Evolutionary conservation across 2,888 invertebrate species (phyloP).

Genomic region (Drosophila hamatofila): DNA sequence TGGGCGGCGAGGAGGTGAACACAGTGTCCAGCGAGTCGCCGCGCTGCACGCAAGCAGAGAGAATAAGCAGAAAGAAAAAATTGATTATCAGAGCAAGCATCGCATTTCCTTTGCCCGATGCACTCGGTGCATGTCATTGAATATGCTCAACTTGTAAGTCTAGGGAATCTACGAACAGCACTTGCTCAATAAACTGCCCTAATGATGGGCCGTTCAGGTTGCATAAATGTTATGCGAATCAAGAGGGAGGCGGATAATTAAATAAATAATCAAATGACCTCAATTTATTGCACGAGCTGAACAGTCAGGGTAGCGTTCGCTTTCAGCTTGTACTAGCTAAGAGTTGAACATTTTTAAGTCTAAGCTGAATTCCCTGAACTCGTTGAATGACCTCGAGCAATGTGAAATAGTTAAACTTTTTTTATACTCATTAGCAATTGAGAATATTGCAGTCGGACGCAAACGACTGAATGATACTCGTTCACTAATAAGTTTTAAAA

Average conservation of each 20-base stretch:
- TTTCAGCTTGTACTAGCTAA: background rate
- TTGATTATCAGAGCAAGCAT: background rate
- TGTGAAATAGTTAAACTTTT: background rate
- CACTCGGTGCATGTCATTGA: background rate
- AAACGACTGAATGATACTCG: too few relatives aligned
- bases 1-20: constrained; percentile 88
- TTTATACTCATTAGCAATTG: background rate
- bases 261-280: background rate
- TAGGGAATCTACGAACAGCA: background rate
- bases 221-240: background rate
- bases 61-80: background rate
- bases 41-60: constrained; percentile 85
- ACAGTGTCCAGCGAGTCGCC: constrained; percentile 90
- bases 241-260: background rate
- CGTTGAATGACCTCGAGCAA: background rate
- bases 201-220: background rate
- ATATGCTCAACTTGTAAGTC: background rate
- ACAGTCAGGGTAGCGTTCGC: background rate
- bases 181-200: background rate
- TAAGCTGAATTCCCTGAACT: background rate
- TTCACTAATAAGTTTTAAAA: too few relatives aligned
- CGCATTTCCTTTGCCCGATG: background rate
- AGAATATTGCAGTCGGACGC: too few relatives aligned
- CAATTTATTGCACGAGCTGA: background rate
- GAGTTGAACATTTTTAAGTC: background rate